phyloP scores from a whole-genome alignment of 2,888 invertebrate genomes.

The Drosophila eohydei region DNA sequence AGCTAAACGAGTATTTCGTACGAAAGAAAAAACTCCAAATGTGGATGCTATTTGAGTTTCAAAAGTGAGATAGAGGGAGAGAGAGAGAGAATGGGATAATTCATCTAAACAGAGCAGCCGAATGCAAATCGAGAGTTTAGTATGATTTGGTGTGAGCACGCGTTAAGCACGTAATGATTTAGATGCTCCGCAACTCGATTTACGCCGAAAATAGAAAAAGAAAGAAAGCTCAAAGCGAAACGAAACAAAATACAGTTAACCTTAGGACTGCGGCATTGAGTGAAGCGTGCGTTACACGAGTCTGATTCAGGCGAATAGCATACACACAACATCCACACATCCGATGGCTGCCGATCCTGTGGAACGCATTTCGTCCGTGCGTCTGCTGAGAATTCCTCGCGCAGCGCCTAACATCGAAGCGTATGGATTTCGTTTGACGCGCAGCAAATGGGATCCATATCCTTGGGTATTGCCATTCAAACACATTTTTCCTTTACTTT shows the following conservation, averaged over 20 bases:
- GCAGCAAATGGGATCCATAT: constrained; percentile 93
- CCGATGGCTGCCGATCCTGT: background rate
- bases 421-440: constrained; percentile 90
- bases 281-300: constrained; percentile 23
- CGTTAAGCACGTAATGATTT: background rate
- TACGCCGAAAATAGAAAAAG: background rate
- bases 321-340: background rate
- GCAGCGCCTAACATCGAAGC: constrained; percentile 86
- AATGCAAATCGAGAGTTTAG: constrained; percentile 10
- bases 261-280: background rate
- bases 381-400: constrained; percentile 87
- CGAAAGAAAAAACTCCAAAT: constrained; percentile 6
- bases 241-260: constrained; percentile 3
- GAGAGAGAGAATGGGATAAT: background rate
- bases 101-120: background rate
- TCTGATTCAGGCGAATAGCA: constrained; percentile 22
- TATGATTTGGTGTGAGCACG: constrained; percentile 1
- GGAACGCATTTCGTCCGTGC: constrained; percentile 55
- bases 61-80: background rate
- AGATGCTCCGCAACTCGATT: constrained; percentile 1
- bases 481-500: background rate
- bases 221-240: background rate
- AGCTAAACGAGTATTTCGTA: constrained; percentile 7
- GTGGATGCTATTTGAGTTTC: background rate
- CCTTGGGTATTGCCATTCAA: constrained; percentile 88